Evolutionary conservation across 2,888 invertebrate species (phyloP).

Genomic region (Ectemnius cavifrons): DNA sequence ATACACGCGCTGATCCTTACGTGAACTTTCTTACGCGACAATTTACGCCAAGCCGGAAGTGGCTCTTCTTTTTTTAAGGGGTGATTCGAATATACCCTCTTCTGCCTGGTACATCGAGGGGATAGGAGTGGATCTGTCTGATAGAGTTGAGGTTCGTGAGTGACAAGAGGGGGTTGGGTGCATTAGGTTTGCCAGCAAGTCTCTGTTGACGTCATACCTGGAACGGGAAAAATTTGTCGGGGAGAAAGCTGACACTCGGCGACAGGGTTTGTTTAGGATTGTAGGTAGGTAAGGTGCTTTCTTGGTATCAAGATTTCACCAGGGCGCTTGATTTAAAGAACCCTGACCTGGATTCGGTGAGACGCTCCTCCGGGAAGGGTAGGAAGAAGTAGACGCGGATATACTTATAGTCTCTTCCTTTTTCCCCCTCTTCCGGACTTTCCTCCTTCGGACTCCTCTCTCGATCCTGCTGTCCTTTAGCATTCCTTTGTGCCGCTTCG

Average conservation of each 20-base stretch:
- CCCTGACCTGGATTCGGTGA: slow-evolving; percentile 35
- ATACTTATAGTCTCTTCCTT: slow-evolving; percentile 11
- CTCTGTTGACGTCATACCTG: too few relatives aligned
- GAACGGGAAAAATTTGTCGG: neutral
- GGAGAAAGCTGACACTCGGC: neutral
- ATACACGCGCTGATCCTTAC: too few relatives aligned
- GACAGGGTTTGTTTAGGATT: neutral
- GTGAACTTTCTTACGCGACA: neutral
- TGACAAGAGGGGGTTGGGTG: neutral
- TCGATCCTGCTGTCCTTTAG: slow-evolving; percentile 50
- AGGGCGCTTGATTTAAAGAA: slow-evolving; percentile 29
- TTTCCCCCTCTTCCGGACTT: slow-evolving; percentile 31
- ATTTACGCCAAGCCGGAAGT: neutral
- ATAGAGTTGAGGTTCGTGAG: neutral
- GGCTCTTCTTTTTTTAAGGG: neutral
- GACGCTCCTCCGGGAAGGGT: slow-evolving; percentile 18
- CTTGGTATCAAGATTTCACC: neutral
- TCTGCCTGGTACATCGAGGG: neutral
- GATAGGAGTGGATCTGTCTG: neutral
- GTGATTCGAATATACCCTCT: neutral
- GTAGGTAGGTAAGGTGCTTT: neutral
- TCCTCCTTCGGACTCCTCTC: slow-evolving; percentile 35
- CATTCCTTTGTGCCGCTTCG: slow-evolving; percentile 42
- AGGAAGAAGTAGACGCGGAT: slow-evolving; percentile 42
- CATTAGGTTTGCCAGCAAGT: too few relatives aligned